A percentile compares a stretch with the other conserved stretches of the same genome.
These are phyloP conservation scores for Morone saxatilis DNA, from an alignment of 2,113 vertebrate species.

Conservation along the genomic window DNA sequence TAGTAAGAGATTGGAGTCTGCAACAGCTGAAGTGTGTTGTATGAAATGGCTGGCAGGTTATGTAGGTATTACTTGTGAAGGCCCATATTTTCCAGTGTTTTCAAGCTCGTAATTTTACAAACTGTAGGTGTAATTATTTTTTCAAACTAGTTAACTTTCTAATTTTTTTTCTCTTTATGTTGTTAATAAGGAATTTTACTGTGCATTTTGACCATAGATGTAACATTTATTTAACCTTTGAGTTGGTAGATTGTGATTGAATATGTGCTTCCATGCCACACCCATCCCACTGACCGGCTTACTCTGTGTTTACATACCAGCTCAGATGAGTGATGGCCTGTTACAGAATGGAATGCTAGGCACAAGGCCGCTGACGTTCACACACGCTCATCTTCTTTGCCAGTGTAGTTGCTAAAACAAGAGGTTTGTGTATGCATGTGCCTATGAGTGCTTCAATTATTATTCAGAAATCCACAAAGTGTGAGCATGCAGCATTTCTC, in stretches of 20 bases:
- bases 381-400: conserved; percentile 35
- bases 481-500: conserved; percentile 45
- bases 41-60: conserved; percentile 37
- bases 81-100: neutral
- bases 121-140: conserved; percentile 1
- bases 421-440: conserved; percentile 10
- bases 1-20: conserved; percentile 42
- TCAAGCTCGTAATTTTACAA: conserved; percentile 12
- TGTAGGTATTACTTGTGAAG: conserved; percentile 12
- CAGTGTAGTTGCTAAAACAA: conserved; percentile 26
- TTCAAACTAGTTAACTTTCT: neutral
- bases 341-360: conserved; percentile 66
- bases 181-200: neutral
- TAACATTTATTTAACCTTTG: neutral
- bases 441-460: neutral
- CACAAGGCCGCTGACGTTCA: conserved; percentile 62
- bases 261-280: conserved; percentile 52
- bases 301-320: conserved; percentile 78
- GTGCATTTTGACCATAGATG: neutral
- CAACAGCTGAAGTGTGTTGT: conserved; percentile 43
- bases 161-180: neutral
- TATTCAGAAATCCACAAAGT: conserved; percentile 46
- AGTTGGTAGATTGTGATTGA: conserved; percentile 38
- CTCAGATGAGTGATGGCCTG: conserved; percentile 69
- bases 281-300: conserved; percentile 58